phyloP scores from a whole-genome alignment of 2,113 vertebrate species.

The human (Homo sapiens) region DNA sequence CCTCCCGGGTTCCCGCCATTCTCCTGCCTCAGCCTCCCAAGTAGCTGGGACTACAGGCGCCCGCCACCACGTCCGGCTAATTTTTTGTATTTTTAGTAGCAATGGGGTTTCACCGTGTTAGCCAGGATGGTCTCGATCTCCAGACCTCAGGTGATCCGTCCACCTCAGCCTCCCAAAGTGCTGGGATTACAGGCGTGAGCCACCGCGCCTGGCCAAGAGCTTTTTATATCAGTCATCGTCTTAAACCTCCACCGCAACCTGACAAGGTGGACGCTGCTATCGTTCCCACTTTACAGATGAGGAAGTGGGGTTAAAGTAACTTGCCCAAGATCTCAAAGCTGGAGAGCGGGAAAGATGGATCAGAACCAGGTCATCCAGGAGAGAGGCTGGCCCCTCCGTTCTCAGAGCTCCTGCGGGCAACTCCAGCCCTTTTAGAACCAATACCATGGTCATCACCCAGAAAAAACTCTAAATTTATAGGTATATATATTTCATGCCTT shows the following conservation, averaged over 20 bases:
- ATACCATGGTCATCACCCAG: neutral
- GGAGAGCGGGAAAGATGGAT: constrained; percentile 38
- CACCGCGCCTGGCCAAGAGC: fast-evolving
- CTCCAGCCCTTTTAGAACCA: neutral
- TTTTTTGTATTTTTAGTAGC: too few relatives aligned
- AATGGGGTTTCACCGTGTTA: too few relatives aligned
- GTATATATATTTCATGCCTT: neutral
- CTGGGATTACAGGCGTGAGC: too few relatives aligned
- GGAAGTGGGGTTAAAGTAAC: neutral
- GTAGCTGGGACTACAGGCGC: too few relatives aligned
- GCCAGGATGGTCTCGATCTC: too few relatives aligned
- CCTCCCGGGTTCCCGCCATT: too few relatives aligned
- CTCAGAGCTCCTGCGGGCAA: neutral
- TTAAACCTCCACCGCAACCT: constrained; percentile 36
- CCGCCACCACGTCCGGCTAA: too few relatives aligned
- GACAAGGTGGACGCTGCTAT: neutral
- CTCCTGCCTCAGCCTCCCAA: too few relatives aligned
- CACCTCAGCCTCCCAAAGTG: too few relatives aligned
- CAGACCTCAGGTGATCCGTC: too few relatives aligned
- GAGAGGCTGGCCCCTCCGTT: neutral
- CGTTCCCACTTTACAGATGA: neutral
- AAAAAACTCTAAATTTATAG: neutral
- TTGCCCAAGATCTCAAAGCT: neutral
- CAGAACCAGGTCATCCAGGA: constrained; percentile 46
- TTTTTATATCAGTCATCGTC: neutral